These are phyloP conservation scores for Trichonephila clavipes DNA, from an alignment of 1,140 invertebrate species.

Conservation along the genomic window DNA sequence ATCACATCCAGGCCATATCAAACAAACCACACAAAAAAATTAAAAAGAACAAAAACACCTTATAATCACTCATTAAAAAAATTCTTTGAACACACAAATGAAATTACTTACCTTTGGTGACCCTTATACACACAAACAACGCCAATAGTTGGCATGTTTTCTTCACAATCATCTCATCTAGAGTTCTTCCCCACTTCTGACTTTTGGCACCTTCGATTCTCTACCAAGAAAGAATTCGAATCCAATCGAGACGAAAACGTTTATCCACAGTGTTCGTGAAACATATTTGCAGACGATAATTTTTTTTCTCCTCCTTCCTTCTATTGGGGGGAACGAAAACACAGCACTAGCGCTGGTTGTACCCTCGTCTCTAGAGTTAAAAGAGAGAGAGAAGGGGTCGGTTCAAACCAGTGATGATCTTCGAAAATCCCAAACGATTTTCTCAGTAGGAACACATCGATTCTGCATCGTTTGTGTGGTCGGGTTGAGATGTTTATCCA, in stretches of 20 bases:
- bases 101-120: slow-evolving; percentile 74
- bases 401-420: slow-evolving; percentile 5
- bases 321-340: background rate
- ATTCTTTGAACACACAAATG: background rate
- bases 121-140: slow-evolving; percentile 75
- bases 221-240: slow-evolving; percentile 35
- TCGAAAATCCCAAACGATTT: slow-evolving; percentile 37
- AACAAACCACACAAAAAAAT: no score
- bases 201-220: slow-evolving; percentile 29
- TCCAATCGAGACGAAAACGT: slow-evolving; percentile 4
- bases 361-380: slow-evolving; percentile 31
- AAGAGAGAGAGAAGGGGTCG: slow-evolving; percentile 1
- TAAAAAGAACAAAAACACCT: background rate
- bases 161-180: slow-evolving; percentile 78
- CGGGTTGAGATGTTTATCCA: slow-evolving; percentile 15
- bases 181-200: slow-evolving; percentile 31
- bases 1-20: no score
- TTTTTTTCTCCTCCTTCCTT: background rate
- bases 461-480: background rate
- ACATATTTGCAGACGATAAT: slow-evolving; percentile 66
- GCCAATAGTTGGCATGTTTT: slow-evolving; percentile 78
- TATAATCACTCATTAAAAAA: background rate
- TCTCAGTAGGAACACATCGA: slow-evolving; percentile 22
- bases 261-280: slow-evolving; percentile 63
- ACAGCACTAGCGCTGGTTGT: background rate